Conservation (phyloP, 1,140 invertebrate species). For the Nephila pilipes region DNA sequence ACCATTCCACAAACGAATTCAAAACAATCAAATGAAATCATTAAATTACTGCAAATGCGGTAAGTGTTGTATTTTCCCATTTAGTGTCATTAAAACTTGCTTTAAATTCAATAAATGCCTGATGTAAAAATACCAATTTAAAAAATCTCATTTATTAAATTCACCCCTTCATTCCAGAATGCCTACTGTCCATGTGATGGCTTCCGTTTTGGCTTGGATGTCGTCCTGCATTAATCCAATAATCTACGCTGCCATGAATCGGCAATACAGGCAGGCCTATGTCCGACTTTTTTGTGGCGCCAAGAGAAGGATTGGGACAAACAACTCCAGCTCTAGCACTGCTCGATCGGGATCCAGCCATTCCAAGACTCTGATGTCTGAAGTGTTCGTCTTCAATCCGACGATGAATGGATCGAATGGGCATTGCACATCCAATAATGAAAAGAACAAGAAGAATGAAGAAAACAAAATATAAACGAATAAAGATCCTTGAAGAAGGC, state of each 20-base stretch:
- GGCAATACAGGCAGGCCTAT: conserved; percentile 92
- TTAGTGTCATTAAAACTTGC: too few species aligned
- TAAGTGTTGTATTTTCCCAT: too few species aligned
- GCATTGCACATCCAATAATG: neutral
- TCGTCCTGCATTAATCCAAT: conserved; percentile 85
- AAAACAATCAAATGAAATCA: too few species aligned
- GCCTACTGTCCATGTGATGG: conserved; percentile 86
- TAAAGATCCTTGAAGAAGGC: neutral
- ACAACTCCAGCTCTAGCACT: conserved; percentile 20
- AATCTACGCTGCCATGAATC: conserved; percentile 91
- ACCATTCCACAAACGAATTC: too few species aligned
- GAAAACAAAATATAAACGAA: conserved; percentile 63
- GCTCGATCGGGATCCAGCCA: conserved; percentile 48
- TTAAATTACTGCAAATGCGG: too few species aligned
- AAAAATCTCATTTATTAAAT: neutral
- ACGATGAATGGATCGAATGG: conserved; percentile 34
- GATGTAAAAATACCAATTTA: too few species aligned
- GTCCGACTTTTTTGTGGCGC: conserved; percentile 71
- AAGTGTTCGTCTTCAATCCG: conserved; percentile 68
- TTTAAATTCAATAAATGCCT: too few species aligned
- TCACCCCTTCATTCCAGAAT: conserved; percentile 81
- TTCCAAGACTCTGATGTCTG: conserved; percentile 73
- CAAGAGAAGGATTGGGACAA: conserved; percentile 16
- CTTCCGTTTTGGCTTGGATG: conserved; percentile 84
- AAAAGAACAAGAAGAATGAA: conserved; percentile 42